These are phyloP conservation scores for Leptinotarsa lineolata DNA, from an alignment of 1,140 invertebrate genomes.

Conservation along the genomic window DNA sequence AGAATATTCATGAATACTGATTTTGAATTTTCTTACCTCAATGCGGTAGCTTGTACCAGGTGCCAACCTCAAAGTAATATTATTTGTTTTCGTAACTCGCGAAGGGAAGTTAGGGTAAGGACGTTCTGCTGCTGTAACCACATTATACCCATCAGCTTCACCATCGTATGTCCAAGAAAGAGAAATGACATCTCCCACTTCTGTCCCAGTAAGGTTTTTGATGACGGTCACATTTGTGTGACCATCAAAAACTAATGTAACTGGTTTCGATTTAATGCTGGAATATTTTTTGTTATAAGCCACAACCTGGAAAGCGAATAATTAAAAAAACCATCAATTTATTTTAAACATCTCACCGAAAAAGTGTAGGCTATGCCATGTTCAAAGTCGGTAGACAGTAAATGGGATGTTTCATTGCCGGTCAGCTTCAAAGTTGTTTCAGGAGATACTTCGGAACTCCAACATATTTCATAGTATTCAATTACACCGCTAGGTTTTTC, in stretches of 20 bases:
- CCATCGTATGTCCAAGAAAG: conserved; percentile 66
- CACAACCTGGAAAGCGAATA: conserved; percentile 60
- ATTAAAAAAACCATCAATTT: neutral
- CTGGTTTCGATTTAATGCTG: conserved; percentile 64
- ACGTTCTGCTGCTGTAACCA: conserved; percentile 58
- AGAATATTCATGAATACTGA: too few species aligned
- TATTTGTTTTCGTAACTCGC: conserved; percentile 46
- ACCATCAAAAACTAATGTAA: conserved; percentile 65
- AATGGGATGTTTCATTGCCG: conserved; percentile 58
- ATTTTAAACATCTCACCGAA: conserved; percentile 64
- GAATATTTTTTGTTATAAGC: conserved; percentile 66
- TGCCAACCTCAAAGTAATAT: conserved; percentile 61
- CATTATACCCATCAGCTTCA: conserved; percentile 66
- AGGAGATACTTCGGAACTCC: conserved; percentile 49
- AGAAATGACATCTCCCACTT: conserved; percentile 60
- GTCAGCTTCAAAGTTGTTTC: conserved; percentile 44
- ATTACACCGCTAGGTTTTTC: conserved; percentile 66
- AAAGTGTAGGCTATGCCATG: conserved; percentile 71
- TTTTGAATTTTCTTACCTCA: conserved; percentile 44
- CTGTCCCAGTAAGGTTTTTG: conserved; percentile 59
- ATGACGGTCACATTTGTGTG: conserved; percentile 66
- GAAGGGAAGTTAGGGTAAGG: conserved; percentile 59
- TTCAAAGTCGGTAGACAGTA: conserved; percentile 64
- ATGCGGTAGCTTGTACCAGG: conserved; percentile 58
- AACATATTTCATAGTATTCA: conserved; percentile 65